Conservation (phyloP, 2,113 vertebrate genomes). For the Myotis davidii region DNA sequence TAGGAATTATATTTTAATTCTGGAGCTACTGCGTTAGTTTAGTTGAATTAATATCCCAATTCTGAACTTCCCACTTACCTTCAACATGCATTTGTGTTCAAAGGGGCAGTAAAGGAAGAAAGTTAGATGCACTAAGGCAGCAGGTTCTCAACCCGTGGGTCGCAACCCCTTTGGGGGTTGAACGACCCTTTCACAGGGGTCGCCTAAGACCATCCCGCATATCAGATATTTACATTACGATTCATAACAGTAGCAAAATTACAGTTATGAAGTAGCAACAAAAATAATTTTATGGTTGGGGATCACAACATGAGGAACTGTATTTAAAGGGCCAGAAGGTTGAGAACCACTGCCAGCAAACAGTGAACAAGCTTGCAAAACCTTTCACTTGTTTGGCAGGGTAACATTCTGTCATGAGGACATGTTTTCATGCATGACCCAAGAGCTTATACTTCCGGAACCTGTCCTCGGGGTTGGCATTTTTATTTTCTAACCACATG, state of each 20-base stretch:
- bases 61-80: not conserved
- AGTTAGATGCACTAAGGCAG: no score
- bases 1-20: slow-evolving; percentile 25
- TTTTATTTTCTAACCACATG: not conserved
- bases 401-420: not conserved
- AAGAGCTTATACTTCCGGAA: not conserved
- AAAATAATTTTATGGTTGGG: no score
- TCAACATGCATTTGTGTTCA: not conserved
- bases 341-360: no score
- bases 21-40: not conserved
- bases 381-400: not conserved
- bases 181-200: no score
- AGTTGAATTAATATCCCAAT: not conserved
- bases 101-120: not conserved
- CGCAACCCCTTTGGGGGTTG: no score
- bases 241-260: no score
- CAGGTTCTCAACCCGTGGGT: no score
- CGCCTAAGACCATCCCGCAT: no score
- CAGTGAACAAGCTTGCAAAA: not conserved
- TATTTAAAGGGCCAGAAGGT: no score
- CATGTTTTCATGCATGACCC: not conserved
- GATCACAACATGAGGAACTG: no score
- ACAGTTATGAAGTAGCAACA: no score
- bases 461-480: not conserved
- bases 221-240: no score